Evolutionary conservation across 2,797 vertebrate genomes (phyloP).

Genomic region (Myioborus melanocephalus): DNA sequence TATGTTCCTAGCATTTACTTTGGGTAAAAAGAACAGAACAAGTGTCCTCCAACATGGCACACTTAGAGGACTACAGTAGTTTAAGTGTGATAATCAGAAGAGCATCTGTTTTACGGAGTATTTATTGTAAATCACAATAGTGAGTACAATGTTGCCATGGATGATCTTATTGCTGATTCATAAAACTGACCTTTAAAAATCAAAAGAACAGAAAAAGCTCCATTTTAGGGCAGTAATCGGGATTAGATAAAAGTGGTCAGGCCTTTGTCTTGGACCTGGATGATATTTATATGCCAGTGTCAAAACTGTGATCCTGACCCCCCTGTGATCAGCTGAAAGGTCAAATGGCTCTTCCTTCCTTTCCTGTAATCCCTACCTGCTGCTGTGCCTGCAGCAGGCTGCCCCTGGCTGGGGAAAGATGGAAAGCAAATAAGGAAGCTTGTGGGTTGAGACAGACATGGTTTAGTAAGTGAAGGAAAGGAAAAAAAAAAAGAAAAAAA

Average conservation of each 20-base stretch:
- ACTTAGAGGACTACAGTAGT: background rate
- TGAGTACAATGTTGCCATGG: background rate
- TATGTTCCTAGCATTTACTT: background rate
- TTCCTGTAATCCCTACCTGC: background rate
- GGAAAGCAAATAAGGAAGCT: background rate
- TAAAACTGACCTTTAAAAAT: constrained; percentile 10
- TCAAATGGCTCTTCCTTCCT: background rate
- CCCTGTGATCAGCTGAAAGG: background rate
- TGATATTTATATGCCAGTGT: background rate
- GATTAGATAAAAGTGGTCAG: background rate
- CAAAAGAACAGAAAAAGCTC: background rate
- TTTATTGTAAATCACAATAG: background rate
- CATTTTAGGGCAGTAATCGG: background rate
- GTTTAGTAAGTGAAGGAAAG: background rate
- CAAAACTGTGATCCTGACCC: background rate
- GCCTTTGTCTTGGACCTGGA: background rate
- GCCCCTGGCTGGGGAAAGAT: background rate
- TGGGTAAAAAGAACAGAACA: background rate
- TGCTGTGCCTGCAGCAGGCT: rapidly evolving
- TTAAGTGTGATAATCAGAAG: background rate
- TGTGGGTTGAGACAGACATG: background rate
- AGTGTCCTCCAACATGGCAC: background rate
- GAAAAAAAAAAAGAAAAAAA: background rate
- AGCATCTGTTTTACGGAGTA: background rate
- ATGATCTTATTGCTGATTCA: background rate